Evolutionary conservation across 1,140 invertebrate species (phyloP), one percentile per base, ranked within the genome.

Genomic region (Antheraea mylitta): DNA sequence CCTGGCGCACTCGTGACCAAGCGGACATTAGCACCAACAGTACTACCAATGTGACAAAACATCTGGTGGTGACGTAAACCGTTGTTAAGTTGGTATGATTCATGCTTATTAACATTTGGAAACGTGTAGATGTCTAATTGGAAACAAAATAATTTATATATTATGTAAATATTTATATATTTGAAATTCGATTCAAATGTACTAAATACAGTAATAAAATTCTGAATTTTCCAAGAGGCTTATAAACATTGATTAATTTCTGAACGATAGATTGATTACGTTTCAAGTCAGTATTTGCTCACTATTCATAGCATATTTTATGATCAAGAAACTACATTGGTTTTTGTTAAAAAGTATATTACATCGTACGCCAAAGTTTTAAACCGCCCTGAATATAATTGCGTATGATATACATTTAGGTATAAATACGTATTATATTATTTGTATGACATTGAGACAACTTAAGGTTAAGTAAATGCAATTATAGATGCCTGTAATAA

Each of bases 1-100:
- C 64, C 66, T 71, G 73, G 71, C 76, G 71, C 81, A 86, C 83
- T 89, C 85, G 86, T 89, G 86, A 86, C 84, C 78, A 66, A 80
- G 76, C 84, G 82, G 81, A 81, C 83, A 86, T 85, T 85, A 85
- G 70, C 84, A 88, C 82, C 80, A 67, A 67, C 83, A 86, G 76
- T 83, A 77, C 78, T 78, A 72, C 83, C 87, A 89, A 87, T 78
- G 71, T 83, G 70, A 80, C 78, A 60, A 71, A 63, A 69, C 66
- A 76, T 70, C 70, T 78, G 68, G 19, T 53, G 22, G 19, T 61
- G 60, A 61, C 60, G 22, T 61, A 30, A 30, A n/a, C 5, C 45
- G 16, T 70, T 42, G 64, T 75, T 67, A 70, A 38, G 73, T 84
- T 82, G 72, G 76, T 69, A 58, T 68, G 36, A 53, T 16, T 53